phyloP scores from a whole-genome alignment of 2,888 invertebrate species.

The Eumerus sabulonum region DNA sequence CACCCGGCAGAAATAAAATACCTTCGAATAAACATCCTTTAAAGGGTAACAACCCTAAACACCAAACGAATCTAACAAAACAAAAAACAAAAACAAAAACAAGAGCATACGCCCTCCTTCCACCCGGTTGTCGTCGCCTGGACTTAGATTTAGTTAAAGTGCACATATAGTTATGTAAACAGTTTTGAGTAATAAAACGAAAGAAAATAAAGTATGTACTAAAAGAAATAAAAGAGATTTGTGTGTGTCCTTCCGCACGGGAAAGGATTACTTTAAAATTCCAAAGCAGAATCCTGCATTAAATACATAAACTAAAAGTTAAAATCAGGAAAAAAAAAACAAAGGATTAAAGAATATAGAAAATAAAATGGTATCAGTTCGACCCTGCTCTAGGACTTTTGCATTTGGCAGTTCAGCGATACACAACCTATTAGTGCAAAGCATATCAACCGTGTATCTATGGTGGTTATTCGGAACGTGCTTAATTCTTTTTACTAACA shows the following conservation, averaged over 20 bases:
- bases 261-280: constrained; percentile 14
- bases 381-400: constrained; percentile 55
- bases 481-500: constrained; percentile 73
- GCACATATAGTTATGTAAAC: constrained; percentile 35
- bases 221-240: constrained; percentile 13
- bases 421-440: constrained; percentile 68
- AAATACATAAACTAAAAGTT: constrained; percentile 18
- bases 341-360: constrained; percentile 22
- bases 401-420: constrained; percentile 61
- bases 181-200: constrained; percentile 25
- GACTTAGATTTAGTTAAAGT: constrained; percentile 59
- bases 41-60: constrained; percentile 59
- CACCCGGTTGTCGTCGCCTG: constrained; percentile 17
- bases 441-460: constrained; percentile 72
- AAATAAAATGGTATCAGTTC: constrained; percentile 54
- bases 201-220: constrained; percentile 38
- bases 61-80: constrained; percentile 46
- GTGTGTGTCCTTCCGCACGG: constrained; percentile 2
- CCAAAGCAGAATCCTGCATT: constrained; percentile 31
- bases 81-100: constrained; percentile 12
- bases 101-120: neutral
- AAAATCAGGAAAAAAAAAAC: constrained; percentile 19
- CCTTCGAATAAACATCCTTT: constrained; percentile 57
- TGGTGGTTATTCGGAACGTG: constrained; percentile 76
- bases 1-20: constrained; percentile 56